phyloP scores from a whole-genome alignment of 53 echinoderm and acorn worm species.

The Crossaster papposus region DNA sequence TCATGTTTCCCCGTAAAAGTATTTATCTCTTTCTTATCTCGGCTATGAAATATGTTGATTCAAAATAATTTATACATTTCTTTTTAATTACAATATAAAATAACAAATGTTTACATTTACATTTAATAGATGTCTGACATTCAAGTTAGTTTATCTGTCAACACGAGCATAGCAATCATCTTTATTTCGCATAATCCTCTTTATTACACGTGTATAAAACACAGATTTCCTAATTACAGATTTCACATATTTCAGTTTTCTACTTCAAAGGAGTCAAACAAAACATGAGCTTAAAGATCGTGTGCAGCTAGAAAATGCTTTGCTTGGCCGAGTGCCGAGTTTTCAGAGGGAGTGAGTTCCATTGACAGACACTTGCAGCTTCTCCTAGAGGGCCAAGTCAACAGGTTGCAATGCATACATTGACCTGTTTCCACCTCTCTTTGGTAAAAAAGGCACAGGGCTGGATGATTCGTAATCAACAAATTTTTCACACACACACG shows the following conservation, averaged over 20 bases:
- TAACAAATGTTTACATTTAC: not conserved
- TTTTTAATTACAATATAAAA: no score
- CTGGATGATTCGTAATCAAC: not conserved
- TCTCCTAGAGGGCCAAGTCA: slow-evolving; percentile 55
- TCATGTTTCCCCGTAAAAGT: no score
- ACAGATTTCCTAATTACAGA: no score
- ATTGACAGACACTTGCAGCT: slow-evolving; percentile 23
- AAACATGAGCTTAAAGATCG: not conserved
- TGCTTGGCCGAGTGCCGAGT: not conserved
- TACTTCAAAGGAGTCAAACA: not conserved
- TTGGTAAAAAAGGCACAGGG: not conserved
- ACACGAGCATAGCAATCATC: no score
- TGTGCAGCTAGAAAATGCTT: not conserved
- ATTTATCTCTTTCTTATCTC: no score
- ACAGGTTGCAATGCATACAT: slow-evolving; percentile 62
- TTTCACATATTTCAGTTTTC: no score
- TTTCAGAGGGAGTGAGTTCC: slow-evolving; percentile 57
- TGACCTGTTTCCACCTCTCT: slow-evolving; percentile 51
- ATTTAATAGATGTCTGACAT: no score
- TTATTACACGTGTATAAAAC: no score
- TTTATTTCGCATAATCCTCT: no score
- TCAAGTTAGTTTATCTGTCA: no score
- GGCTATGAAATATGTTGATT: no score
- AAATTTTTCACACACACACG: not conserved
- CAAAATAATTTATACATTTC: no score